Evolutionary conservation across 2,113 vertebrate species (phyloP), one percentile per base, ranked within the genome.

Genomic region (Garra rufa): DNA sequence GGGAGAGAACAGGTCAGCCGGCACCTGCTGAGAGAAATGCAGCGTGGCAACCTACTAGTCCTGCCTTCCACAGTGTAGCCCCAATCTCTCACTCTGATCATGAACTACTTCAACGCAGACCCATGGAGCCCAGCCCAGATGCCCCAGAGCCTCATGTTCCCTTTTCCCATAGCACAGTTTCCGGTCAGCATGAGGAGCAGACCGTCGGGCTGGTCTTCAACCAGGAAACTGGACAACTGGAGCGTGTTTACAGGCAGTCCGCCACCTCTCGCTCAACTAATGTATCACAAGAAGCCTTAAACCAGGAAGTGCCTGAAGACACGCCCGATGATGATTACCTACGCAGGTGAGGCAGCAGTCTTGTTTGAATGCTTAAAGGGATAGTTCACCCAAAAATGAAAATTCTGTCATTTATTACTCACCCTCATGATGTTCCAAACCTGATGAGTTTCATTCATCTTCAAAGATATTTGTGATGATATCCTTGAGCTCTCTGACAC

Each of bases 251-350:
- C 90, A 95, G 95, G 90, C 96, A 95, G 90, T 91, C 93, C 79
- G 91, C 93, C 85, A 91, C 95, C 89, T 94, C 92, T 93, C 93
- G 93, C 93, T 92, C 94, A 89, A 94, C 93, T 93, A 96, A 95
- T 95, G 93, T 95, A 94, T 91, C 96, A 94, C 96, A 96, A 95
- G 96, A 96, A 92, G 96, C 95, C 95, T 96, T 96, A 96, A 95
- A 95, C 93, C 96, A 96, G 91, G 96, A 96, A 91, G 94, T 97
- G 94, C 94, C 95, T 89, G 96, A 97, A 92, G 96, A 97, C 88
- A 94, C 91, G 86, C 93, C 95, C 59, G 95, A 97, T 88, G 95
- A 96, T 87, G 95, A 96, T 91, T 96, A 95, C 43, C 94, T 97
- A 65, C 94, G 95, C 91, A 96, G 96, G 96, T 97, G 93, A 96